These are phyloP conservation scores for Hypocryptadius cinnamomeus DNA, from an alignment of 2,113 vertebrate genomes.

Conservation along the genomic window DNA sequence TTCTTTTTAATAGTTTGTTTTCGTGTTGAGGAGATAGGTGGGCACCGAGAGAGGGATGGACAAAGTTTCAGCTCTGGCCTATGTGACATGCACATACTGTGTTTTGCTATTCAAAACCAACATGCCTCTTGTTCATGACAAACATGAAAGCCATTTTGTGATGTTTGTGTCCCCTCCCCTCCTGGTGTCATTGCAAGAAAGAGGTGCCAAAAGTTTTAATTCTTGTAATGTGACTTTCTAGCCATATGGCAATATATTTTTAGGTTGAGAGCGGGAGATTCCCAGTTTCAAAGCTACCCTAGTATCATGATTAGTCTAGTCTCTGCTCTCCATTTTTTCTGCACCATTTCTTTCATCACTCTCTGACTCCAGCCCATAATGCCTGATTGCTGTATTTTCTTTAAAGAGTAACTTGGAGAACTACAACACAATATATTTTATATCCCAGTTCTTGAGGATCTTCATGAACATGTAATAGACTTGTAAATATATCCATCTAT, in stretches of 20 bases:
- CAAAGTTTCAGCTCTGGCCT: background rate
- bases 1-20: conserved; percentile 3
- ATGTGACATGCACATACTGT: background rate
- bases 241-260: background rate
- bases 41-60: background rate
- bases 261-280: background rate
- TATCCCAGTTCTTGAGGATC: background rate
- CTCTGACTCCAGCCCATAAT: background rate
- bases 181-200: background rate
- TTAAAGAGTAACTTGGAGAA: background rate
- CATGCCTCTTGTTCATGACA: background rate
- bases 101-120: background rate
- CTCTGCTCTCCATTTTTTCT: background rate
- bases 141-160: background rate
- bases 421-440: background rate
- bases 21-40: background rate
- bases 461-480: background rate
- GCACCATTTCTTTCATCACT: background rate
- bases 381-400: background rate
- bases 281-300: background rate
- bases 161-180: background rate
- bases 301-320: background rate
- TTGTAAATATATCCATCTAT: background rate
- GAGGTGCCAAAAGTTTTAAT: background rate
- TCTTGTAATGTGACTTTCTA: background rate